Evolutionary conservation across 2,888 invertebrate genomes (phyloP), one percentile per base, ranked within the genome.

Genomic region (Meandrusa payeni): DNA sequence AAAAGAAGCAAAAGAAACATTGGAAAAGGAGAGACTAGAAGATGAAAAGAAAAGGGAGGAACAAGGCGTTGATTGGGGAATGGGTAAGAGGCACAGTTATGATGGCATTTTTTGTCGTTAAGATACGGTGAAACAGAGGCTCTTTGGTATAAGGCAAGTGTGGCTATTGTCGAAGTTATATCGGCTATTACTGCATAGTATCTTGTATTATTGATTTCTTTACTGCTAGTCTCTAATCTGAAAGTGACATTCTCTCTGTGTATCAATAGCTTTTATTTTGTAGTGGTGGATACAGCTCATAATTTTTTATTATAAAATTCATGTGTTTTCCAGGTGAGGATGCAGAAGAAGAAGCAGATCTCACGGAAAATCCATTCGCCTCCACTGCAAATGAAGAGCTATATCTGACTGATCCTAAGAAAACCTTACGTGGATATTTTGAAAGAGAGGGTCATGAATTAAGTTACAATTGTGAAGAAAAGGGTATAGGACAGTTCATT

Each of bases 391-490:
- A 97, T 68, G 98, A 98, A 70, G 96, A 97, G 50, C 75, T 97
- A 9, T 97, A 97, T 72, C 80, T 97, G 22, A 94, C 96, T 37
- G 98, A 99, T 77, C 99, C 99, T 0, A 98, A 98, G 78, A 97
- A 97, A 73, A 96, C 97, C 0, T 76, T 99, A 7, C 89, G 96
- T 33, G 96, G 97, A 0, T 99, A 95, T 89, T 98, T 96, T 75
- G 99, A 99, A 71, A 89, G 98, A 41, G 98, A 99, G 78, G 92
- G 98, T 0, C 90, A 93, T 34, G 95, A 96, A 47, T 85, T 97
- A 20, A 93, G 93, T 28, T 98, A 98, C 66, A 91, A 96, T 56
- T 95, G 96, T 24, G 93, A 94, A 52, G 98, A 98, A 62, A 92
- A 94, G 55, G 94, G 95, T 0, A 90, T 91, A 10, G 97, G 96